Base-by-base conservation (phyloP, 2,113 vertebrate species). In the Hucho hucho region DNA sequence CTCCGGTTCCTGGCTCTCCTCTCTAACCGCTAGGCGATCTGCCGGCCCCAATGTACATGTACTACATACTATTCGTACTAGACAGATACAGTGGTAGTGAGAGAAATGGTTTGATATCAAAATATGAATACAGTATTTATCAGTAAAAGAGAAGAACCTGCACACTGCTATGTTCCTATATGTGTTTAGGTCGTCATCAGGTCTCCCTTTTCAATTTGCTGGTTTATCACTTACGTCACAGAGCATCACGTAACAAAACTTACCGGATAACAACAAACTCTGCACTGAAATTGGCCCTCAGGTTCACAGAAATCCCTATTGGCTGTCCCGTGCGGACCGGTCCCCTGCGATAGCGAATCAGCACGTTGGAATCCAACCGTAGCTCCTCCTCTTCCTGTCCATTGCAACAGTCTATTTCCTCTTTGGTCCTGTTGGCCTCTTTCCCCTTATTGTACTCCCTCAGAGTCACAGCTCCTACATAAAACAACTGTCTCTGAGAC, bases 231-330 rank as follows among this genome's bases (percentile, higher is more conserved):
- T 4, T 59, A 47, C 11, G 64, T 49, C n/a, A 61, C 66, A 63
- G 37, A 43, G 9, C 9, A 11, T 43, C 37, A 43, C 37, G 9
- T 43, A 13, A 53, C 4, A 53, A 18, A 14, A 37, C 73, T 81
- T 76, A 93, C 92, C 90, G 90, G 20, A 93, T 85, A 32, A 90
- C 75, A 28, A 89, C 75, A 73, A 88, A 82, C 56, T 91, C 84
- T 6, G 80, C 74, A 43, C 73, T 91, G 79, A 91, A 74, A 82
- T 92, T 93, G 12, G 76, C 78, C 61, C 87, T 86, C 20, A 93
- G 73, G 67, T 83, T 91, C 18, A 93, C 73, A 5, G 90, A 90
- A 64, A 92, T 83, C 61, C 78, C 79, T 46, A 89, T 56, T 58
- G 89, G 86, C 74, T 86, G 84, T 69, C 92, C 91, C 1, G 77